Evolutionary conservation across 2,797 vertebrate species (phyloP), one percentile per base, ranked within the genome.

Genomic region (Chromobotia macracanthus): DNA sequence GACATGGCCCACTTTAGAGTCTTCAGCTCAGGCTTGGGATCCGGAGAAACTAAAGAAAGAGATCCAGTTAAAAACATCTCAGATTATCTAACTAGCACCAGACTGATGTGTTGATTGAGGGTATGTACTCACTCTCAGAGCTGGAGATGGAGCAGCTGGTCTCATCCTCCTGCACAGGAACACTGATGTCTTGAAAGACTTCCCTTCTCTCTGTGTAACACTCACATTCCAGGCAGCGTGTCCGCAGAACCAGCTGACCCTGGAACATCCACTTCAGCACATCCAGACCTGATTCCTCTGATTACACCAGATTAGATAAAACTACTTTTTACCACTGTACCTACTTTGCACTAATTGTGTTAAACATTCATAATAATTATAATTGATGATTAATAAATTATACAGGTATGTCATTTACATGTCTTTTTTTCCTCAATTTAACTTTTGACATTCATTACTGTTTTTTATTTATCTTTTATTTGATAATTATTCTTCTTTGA

Each of bases 161-260:
- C 16, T 97, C 95, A 28, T 97, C 96, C 72, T 99, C 97, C 71
- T 98, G 96, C 68, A 99, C 97, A 0, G 98, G 98, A 53, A 99
- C 96, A 0, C 97, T 98, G 91, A 99, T 98, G 89, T 99, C 96
- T 89, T 98, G 97, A 80, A 99, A 99, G 86, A 97, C 95, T 87
- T 99, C 97, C 83, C 95, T 93, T 85, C 98, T 92, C 84, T 99
- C 97, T 0, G 97, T 98, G 90, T 95, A 97, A 89, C 95, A 95
- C 89, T 99, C 98, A 3, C 98, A 99, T 89, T 99, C 97, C 89
- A 99, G 90, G 77, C 98, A 99, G 56, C 97, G 95, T 1, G 97
- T 99, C 86, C 96, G 92, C 85, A 99, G 89, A 48, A 99, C 95
- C 82, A 99, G 91, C 79, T 95, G 94, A 77, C 98, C 98, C 90